Evolutionary conservation across 2,113 vertebrate genomes (phyloP).

Genomic region (Ifrita kowaldi): DNA sequence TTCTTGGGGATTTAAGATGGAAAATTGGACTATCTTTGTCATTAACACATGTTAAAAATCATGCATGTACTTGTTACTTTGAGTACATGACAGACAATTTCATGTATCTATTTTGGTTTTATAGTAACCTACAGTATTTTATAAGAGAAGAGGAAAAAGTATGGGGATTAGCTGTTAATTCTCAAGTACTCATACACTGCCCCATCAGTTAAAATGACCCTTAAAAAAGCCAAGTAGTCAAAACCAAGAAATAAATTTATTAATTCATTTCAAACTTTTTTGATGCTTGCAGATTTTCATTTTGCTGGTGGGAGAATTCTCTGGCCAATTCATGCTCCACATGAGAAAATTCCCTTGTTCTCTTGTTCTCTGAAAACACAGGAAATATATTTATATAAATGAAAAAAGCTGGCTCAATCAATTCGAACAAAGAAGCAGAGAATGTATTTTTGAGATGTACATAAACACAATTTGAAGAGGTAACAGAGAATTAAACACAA

Average conservation of each 20-base stretch:
- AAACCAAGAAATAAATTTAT: neutral
- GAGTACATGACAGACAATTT: neutral
- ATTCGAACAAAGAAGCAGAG: neutral
- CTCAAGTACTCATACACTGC: neutral
- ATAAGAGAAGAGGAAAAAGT: neutral
- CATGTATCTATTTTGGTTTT: neutral
- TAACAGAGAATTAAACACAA: constrained; percentile 10
- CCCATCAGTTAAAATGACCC: neutral
- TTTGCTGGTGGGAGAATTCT: neutral
- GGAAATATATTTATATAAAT: neutral
- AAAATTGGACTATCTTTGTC: neutral
- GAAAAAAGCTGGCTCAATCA: neutral
- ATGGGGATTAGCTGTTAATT: neutral
- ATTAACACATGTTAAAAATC: neutral
- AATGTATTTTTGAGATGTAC: neutral
- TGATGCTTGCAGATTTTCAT: neutral
- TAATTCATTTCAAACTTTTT: neutral
- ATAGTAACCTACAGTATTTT: neutral
- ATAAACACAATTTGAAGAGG: constrained; percentile 17
- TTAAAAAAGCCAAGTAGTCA: neutral
- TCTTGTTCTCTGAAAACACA: neutral
- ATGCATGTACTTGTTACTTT: neutral
- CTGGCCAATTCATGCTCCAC: neutral
- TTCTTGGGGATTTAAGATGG: neutral
- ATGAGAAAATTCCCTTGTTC: neutral